Conservation (phyloP, 2,797 vertebrate genomes). For the Muraenolepis orangiensis region DNA sequence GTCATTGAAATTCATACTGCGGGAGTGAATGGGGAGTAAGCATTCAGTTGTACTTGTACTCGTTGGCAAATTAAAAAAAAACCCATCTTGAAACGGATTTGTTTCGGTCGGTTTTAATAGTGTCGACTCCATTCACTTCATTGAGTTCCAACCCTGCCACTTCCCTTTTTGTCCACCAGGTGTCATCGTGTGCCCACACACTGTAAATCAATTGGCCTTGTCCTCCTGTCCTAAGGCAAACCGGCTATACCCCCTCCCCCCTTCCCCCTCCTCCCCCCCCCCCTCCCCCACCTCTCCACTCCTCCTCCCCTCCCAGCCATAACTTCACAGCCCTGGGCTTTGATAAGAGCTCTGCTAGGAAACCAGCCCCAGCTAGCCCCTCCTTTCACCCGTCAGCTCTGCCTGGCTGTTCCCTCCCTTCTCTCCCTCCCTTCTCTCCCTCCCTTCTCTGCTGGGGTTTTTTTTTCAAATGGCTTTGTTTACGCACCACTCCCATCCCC, state of each 20-base stretch:
- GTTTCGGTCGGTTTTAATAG: too few species aligned
- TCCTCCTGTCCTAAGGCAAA: conserved; percentile 39
- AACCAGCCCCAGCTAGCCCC: conserved; percentile 35
- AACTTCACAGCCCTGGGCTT: conserved; percentile 35
- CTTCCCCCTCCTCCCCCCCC: conserved; percentile 59
- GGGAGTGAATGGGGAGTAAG: too few species aligned
- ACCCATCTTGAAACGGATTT: too few species aligned
- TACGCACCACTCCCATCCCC: not conserved
- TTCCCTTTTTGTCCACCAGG: conserved; percentile 51
- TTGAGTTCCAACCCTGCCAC: not conserved
- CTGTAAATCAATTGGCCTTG: not conserved
- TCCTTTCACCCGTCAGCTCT: conserved; percentile 7
- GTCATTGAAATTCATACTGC: too few species aligned
- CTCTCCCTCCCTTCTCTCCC: conserved; percentile 18
- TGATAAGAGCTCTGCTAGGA: conserved; percentile 55
- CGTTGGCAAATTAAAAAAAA: too few species aligned
- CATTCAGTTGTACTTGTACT: too few species aligned
- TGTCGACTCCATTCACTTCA: too few species aligned
- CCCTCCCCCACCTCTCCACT: conserved; percentile 63
- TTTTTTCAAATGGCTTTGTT: conserved; percentile 55
- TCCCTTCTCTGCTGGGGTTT: conserved; percentile 41
- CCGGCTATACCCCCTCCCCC: conserved; percentile 61
- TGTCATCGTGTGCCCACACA: conserved; percentile 56
- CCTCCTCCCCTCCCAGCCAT: conserved; percentile 46
- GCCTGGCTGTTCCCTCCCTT: conserved; percentile 11